Base-by-base conservation (phyloP, 2,113 vertebrate species). In the Oncorhynchus clarkii region DNA sequence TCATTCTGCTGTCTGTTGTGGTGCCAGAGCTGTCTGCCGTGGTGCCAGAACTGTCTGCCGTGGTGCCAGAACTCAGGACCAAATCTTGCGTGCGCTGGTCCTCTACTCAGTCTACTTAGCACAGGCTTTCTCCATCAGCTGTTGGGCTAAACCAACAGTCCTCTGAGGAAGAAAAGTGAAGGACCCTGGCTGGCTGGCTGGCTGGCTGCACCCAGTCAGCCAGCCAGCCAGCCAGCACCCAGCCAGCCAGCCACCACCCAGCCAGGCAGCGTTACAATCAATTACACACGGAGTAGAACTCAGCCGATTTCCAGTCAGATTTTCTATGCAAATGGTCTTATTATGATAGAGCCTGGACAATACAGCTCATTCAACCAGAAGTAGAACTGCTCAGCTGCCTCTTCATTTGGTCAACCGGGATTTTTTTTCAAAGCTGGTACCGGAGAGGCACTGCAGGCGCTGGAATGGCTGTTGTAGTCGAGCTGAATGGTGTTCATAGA, bases 141-240 rank as follows among this genome's bases (percentile, higher is more conserved):
- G 18, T 39, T 11, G 9, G 27, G 51, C 67, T 62, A 62, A 65
- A 74, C 13, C 59, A 69, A 70, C 51, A 64, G 18, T 14, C 57
- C 59, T 16, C 26, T n/a, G 67, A n/a, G 72, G 39, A 79, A 78
- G 59, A 66, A 67, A 24, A 54, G n/a, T 34, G 34, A 34, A 34
- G 34, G 34, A 34, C 6, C 6, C 34, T 34, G 34, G 5, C 31
- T 31, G 31, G 31, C 31, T 31, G 31, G 31, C 31, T 31, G 31
- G 4, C 29, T 5, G 29, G 5, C 31, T 5, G 31, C 31, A 34
- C 31, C 31, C 31, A 34, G 1, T 2, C 39, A 39, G 8, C 2
- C 6, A 34, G 5, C 34, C 34, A 7, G 6, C 31, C 6, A 34
- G 0, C 34, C n/a, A n/a, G n/a, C n/a, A n/a, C n/a, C 34, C 34